A percentile compares a stretch with the other conserved stretches of the same genome.
Conservation (phyloP, 2,113 vertebrate genomes). For the Argyrosomus japonicus region DNA sequence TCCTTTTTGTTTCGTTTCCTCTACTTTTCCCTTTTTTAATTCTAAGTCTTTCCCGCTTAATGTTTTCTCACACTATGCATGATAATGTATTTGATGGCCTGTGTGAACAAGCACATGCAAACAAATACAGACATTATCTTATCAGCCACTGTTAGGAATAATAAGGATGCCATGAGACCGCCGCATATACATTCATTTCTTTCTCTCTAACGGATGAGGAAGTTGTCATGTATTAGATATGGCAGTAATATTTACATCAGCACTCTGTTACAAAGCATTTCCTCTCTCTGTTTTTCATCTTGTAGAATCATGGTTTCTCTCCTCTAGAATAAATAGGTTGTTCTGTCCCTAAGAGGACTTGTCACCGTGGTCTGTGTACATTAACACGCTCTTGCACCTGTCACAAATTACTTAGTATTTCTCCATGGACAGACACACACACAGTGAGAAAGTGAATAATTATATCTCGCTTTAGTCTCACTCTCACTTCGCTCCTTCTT, state of each 20-base stretch:
- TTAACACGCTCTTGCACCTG: slow-evolving; percentile 10
- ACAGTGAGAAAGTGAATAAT: neutral
- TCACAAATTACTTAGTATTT: slow-evolving; percentile 21
- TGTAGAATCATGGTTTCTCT: slow-evolving; percentile 13
- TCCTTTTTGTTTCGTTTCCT: neutral
- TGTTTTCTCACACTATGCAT: neutral
- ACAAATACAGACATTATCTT: neutral
- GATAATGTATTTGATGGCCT: neutral
- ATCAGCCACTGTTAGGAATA: neutral
- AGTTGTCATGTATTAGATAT: neutral
- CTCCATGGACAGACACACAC: neutral
- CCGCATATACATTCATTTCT: neutral
- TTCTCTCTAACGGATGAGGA: neutral
- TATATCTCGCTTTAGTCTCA: slow-evolving; percentile 24
- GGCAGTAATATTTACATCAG: slow-evolving; percentile 11
- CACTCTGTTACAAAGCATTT: neutral
- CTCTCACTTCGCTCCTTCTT: slow-evolving; percentile 18
- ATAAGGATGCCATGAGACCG: neutral
- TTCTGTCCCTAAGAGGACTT: neutral
- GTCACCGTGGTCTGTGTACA: slow-evolving; percentile 2
- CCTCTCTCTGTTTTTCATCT: neutral
- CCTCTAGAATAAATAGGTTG: slow-evolving; percentile 19
- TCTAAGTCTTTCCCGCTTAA: neutral
- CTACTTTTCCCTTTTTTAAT: neutral
- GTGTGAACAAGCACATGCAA: neutral